phyloP scores from a whole-genome alignment of 2,888 invertebrate species.

The Morpho deidamia region DNA sequence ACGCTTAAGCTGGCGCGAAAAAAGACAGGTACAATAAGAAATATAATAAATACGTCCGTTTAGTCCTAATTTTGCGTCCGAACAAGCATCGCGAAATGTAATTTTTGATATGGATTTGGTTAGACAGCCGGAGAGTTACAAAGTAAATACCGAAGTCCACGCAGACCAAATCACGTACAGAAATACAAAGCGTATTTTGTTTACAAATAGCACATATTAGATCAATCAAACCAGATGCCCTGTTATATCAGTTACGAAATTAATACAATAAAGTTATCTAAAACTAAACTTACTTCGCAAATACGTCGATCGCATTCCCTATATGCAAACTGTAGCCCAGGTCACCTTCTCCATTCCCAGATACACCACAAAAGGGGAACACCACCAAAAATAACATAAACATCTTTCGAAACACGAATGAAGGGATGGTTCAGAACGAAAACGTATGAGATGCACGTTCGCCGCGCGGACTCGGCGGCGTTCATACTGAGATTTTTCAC shows the following conservation, averaged over 20 bases:
- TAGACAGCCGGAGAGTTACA: too few species aligned
- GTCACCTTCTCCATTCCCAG: slow-evolving; percentile 50
- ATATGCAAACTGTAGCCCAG: slow-evolving; percentile 59
- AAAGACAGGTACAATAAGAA: too few species aligned
- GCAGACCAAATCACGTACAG: too few species aligned
- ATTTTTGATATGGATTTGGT: too few species aligned
- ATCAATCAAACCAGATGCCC: slow-evolving; percentile 3
- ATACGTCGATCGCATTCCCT: slow-evolving; percentile 66
- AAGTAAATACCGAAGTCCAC: too few species aligned
- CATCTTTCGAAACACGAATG: slow-evolving; percentile 35
- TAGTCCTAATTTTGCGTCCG: too few species aligned
- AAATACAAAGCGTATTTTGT: too few species aligned
- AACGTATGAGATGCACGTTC: slow-evolving; percentile 25
- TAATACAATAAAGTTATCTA: slow-evolving; percentile 4
- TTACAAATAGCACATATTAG: background rate
- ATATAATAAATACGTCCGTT: too few species aligned
- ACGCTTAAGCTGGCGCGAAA: too few species aligned
- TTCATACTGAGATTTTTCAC: slow-evolving; percentile 60
- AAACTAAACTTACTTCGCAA: slow-evolving; percentile 60
- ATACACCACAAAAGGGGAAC: slow-evolving; percentile 39
- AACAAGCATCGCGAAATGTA: too few species aligned
- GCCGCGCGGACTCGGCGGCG: slow-evolving; percentile 38
- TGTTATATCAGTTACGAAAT: slow-evolving; percentile 5
- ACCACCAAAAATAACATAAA: slow-evolving; percentile 36
- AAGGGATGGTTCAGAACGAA: slow-evolving; percentile 21